These are phyloP conservation scores for Gasterosteus aculeatus DNA, from an alignment of 2,113 vertebrate species.

Conservation along the genomic window DNA sequence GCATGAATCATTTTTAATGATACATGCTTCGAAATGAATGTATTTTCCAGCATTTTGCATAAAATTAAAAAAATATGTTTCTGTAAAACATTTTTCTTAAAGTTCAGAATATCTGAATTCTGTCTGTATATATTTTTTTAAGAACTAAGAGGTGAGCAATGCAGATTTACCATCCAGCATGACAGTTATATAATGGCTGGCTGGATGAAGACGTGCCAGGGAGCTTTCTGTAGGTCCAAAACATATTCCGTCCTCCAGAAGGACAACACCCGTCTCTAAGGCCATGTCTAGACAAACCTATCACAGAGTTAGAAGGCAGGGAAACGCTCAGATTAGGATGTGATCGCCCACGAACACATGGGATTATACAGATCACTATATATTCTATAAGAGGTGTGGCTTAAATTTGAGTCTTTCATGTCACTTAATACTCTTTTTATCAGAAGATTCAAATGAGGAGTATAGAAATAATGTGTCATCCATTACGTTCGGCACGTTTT, in stretches of 20 bases:
- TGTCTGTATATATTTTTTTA: background rate
- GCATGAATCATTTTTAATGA: background rate
- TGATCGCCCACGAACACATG: conserved; percentile 53
- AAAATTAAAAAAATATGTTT: background rate
- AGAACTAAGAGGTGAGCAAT: conserved; percentile 5
- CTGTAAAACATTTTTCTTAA: background rate
- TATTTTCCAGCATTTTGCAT: background rate
- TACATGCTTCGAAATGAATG: too few relatives aligned
- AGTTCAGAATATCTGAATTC: background rate
- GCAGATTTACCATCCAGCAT: background rate
- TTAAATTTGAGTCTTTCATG: background rate
- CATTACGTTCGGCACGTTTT: background rate
- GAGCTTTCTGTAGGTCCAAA: conserved; percentile 19
- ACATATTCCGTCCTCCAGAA: conserved; percentile 17
- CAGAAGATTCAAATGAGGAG: background rate
- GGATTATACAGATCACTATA: conserved; percentile 63
- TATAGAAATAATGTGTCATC: background rate
- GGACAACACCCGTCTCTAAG: conserved; percentile 54
- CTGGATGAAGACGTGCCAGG: background rate
- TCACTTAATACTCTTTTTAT: background rate
- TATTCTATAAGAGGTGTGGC: conserved; percentile 32
- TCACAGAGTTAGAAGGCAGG: conserved; percentile 65
- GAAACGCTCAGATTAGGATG: conserved; percentile 65
- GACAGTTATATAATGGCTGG: background rate
- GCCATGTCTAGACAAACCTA: conserved; percentile 71